Base-by-base conservation (phyloP, 2,888 invertebrate genomes). In the Nemoura dubitans region DNA sequence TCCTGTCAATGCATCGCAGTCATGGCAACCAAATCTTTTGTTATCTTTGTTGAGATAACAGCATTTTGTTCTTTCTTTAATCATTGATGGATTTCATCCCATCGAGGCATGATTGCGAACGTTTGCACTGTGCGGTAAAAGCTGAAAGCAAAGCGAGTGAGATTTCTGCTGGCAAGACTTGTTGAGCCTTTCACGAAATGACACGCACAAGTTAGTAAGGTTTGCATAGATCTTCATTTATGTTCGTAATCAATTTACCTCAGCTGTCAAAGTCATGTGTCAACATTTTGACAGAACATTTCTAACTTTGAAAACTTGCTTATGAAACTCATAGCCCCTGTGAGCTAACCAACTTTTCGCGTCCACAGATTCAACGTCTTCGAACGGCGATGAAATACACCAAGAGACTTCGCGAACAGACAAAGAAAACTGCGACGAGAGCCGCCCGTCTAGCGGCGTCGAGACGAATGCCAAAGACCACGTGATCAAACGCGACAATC, bases 351-450 rank as follows among this genome's bases (percentile, higher is more conserved):
- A 10, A 2, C 27, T 78, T 30, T 83, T 78, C 83, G 16, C 76
- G 0, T 81, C 25, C 14, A 21, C 80, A 86, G 86, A 86, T 36
- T 10, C 78, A 10, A 78, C 78, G 78, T 80, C 87, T 25, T 85
- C 85, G 14, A 81, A 82, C 42, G 86, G 42, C 77, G 82, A 76
- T 0, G 87, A 86, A 36, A 28, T 77, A 25, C 87, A 83, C 3
- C 88, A 88, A 30, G 88, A 88, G 76, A 30, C 88, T 26, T 88
- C 88, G 10, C 80, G 86, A 76, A 87, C 87, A n/a, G 86, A 87
- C 83, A 26, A 77, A 28, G 87, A 83, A 21, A 83, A 42, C 10
- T n/a, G 28, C 86, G 43, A 84, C 36, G 83, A 42, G 42, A 82
- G 80, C 83, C 83, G 30, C 29, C 81, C 28, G 14, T 0, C 28